Conservation (phyloP, 2,797 vertebrate species). For the Anguilla megastoma region DNA sequence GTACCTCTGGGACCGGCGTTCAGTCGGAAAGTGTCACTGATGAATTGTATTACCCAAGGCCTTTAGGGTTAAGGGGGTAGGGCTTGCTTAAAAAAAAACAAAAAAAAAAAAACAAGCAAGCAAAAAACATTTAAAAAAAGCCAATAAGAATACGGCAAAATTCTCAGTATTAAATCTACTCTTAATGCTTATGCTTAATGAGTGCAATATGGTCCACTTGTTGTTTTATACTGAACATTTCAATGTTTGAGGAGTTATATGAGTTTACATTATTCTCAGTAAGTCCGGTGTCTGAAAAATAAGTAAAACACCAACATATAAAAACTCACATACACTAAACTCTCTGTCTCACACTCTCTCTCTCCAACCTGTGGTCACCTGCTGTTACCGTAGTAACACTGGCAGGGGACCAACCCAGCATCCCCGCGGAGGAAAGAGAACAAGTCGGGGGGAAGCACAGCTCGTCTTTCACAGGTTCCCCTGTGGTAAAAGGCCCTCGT, state of each 20-base stretch:
- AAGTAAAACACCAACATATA: not conserved
- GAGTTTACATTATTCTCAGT: not conserved
- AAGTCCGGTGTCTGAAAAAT: not conserved
- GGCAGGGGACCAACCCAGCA: slow-evolving; percentile 48
- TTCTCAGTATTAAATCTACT: not conserved
- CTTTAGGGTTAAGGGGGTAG: slow-evolving; percentile 33
- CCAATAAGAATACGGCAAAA: not conserved
- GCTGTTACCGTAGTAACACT: slow-evolving; percentile 71
- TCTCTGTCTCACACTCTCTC: not conserved
- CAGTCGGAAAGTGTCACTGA: slow-evolving; percentile 6
- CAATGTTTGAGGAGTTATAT: not conserved
- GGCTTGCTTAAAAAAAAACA: not conserved
- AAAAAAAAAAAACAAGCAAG: slow-evolving; percentile 4
- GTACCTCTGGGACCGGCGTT: not conserved
- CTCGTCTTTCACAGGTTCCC: slow-evolving; percentile 11
- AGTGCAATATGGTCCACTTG: not conserved
- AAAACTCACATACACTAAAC: too few relatives aligned
- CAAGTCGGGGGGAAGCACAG: not conserved
- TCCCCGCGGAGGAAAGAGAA: slow-evolving; percentile 37
- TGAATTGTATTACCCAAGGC: not conserved
- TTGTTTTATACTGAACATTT: not conserved
- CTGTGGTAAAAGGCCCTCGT: slow-evolving; percentile 21
- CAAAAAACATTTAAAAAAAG: not conserved
- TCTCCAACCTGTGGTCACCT: slow-evolving; percentile 55
- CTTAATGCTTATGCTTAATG: not conserved